Evolutionary conservation across 2,888 invertebrate species (phyloP).

Genomic region (Epinotia nisella): DNA sequence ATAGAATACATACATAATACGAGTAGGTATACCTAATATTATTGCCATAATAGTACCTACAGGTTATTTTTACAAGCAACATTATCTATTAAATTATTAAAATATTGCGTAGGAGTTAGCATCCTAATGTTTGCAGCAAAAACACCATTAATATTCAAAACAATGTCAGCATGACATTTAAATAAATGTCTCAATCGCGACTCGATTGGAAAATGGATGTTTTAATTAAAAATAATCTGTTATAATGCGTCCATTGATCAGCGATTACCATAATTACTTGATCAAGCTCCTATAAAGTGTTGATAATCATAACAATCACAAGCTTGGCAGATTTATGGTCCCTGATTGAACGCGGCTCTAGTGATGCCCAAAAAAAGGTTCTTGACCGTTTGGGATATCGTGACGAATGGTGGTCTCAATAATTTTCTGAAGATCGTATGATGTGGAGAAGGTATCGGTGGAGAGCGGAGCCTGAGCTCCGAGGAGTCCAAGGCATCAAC

Average conservation of each 20-base stretch:
- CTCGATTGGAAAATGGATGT: constrained; percentile 41
- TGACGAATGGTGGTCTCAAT: neutral
- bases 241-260: constrained; percentile 44
- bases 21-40: too few species aligned
- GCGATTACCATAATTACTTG: constrained; percentile 42
- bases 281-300: constrained; percentile 38
- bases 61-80: too few species aligned
- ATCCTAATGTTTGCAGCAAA: constrained; percentile 34
- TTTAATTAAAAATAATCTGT: constrained; percentile 45
- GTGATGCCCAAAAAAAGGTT: constrained; percentile 11
- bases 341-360: constrained; percentile 22
- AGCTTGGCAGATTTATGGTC: constrained; percentile 41
- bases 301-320: constrained; percentile 44
- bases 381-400: neutral
- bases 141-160: constrained; percentile 39
- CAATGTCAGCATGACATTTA: constrained; percentile 35
- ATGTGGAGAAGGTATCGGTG: neutral
- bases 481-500: too few species aligned
- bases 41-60: too few species aligned
- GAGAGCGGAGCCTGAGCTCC: too few species aligned
- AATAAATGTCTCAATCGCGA: constrained; percentile 43
- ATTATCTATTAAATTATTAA: neutral
- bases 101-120: constrained; percentile 18
- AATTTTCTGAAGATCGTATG: neutral
- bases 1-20: too few species aligned